A percentile compares a stretch with the other conserved stretches of the same genome.
Conservation (phyloP, 2,113 vertebrate species). For the Sylvia atricapilla region DNA sequence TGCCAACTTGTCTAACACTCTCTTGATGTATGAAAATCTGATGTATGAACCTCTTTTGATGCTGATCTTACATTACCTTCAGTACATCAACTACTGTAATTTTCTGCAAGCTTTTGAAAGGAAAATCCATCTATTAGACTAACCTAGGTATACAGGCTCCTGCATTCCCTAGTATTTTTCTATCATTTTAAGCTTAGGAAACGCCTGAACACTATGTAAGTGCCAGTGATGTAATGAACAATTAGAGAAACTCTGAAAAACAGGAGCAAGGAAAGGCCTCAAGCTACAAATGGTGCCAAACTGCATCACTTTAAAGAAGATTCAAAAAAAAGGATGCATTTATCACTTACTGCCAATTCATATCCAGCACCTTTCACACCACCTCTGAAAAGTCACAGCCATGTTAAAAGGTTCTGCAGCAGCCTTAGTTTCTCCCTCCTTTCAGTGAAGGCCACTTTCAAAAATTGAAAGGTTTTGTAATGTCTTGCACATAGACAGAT, state of each 20-base stretch:
- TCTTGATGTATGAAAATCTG: not conserved
- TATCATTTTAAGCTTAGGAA: not conserved
- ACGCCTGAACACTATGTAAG: not conserved
- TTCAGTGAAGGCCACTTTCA: not conserved
- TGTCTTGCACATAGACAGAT: not conserved
- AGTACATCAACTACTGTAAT: not conserved
- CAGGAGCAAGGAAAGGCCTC: not conserved
- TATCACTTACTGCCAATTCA: not conserved
- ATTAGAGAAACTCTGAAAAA: not conserved
- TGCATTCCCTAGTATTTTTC: not conserved
- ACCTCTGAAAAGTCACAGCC: not conserved
- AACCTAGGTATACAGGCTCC: not conserved
- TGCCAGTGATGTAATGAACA: not conserved
- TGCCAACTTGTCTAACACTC: not conserved
- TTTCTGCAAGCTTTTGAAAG: not conserved
- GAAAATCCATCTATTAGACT: not conserved
- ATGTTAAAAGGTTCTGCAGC: not conserved
- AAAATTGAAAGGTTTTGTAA: not conserved
- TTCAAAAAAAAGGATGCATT: not conserved
- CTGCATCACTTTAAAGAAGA: not conserved
- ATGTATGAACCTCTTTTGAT: not conserved
- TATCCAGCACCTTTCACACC: not conserved
- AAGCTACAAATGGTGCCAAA: not conserved
- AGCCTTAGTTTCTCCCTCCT: not conserved
- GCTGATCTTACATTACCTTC: not conserved